Base-by-base conservation (phyloP, 2,113 vertebrate species). In the Nyctereutes procyonoides region DNA sequence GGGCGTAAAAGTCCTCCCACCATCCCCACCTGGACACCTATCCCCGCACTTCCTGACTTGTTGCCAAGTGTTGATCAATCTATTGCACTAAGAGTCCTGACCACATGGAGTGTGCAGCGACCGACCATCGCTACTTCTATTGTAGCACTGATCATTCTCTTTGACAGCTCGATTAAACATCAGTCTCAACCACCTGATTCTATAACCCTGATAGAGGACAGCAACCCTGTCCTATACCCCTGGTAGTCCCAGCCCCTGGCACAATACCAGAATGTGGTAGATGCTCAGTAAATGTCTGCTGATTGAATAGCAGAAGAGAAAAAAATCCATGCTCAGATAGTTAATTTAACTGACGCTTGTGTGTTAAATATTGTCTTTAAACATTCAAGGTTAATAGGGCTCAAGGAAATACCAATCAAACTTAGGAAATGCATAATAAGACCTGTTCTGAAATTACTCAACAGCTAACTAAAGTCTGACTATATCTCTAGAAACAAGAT, bases 401-500 rank as follows among this genome's bases (percentile, higher is more conserved):
- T 90, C 28, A 48, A 80, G 53, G 69, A 77, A 90, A 63, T 76
- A 69, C 35, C 76, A 58, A 92, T 38, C 28, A 83, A 58, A 92
- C 51, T 67, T 73, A 95, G 67, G 87, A 92, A 86, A 62, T 81
- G 14, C 9, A 15, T 53, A 93, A 89, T 62, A 96, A 5, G 48
- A 58, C 20, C 83, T 74, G 24, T 53, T 90, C 92, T 63, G 55
- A 92, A 90, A 74, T 65, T n/a, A 51, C 43, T n/a, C 17, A 58
- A 38, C 19, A 67, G 51, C n/a, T 87, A 74, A 62, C n/a, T 63
- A 22, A 92, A 95, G 32, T 93, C 77, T 91, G 51, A 91, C 38
- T 74, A 5, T 32, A 83, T 88, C 90, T 79, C 82, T 82, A 96
- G 79, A 93, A 96, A 95, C 12, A 76, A 95, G 55, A 58, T 35